Evolutionary conservation across 2,113 vertebrate species (phyloP).

Genomic region (Plecotus auritus): DNA sequence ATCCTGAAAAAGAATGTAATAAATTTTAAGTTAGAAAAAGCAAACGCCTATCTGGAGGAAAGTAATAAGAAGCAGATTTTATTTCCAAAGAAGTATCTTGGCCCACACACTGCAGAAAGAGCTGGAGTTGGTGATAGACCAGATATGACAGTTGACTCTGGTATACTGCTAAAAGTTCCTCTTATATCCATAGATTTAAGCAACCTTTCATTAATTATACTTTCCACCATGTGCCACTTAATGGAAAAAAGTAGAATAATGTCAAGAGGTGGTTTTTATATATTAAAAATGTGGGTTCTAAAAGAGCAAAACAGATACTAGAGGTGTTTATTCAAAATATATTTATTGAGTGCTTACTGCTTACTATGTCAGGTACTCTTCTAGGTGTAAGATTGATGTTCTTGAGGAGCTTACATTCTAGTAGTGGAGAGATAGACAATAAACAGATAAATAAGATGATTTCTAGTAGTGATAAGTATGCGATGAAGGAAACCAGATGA

Average conservation of each 20-base stretch:
- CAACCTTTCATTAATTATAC: neutral
- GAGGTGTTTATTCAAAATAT: neutral
- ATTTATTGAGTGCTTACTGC: neutral
- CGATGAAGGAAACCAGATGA: neutral
- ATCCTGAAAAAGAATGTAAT: conserved; percentile 60
- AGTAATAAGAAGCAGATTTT: conserved; percentile 62
- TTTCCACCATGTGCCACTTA: neutral
- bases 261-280: neutral
- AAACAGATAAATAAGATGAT: neutral
- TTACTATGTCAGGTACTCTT: neutral
- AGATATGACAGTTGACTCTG: neutral
- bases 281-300: neutral
- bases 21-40: conserved; percentile 64
- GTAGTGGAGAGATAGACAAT: neutral
- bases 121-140: neutral
- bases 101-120: neutral
- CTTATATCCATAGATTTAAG: neutral
- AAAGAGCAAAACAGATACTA: neutral
- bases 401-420: neutral
- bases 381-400: neutral
- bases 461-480: neutral
- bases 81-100: conserved; percentile 13
- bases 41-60: conserved; percentile 39
- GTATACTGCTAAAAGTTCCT: neutral
- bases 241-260: conserved; percentile 1